Percentiles rank a stretch among this genome's conserved stretches.
phyloP scores from a whole-genome alignment of 1,140 invertebrate species.

The Zaprionus vittiger region DNA sequence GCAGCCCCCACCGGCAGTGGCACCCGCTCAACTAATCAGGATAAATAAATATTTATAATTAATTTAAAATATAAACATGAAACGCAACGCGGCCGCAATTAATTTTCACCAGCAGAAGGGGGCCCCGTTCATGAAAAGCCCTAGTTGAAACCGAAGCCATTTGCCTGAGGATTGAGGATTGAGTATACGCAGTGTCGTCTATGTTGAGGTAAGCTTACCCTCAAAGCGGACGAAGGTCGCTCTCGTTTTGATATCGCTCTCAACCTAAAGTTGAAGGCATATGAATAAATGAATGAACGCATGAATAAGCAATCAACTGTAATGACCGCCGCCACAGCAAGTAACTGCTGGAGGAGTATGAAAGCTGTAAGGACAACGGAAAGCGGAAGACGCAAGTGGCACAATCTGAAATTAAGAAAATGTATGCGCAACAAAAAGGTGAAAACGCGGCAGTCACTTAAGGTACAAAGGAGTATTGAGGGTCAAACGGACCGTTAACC shows the following conservation, averaged over 20 bases:
- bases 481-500: conserved; percentile 36
- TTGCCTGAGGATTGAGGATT: conserved; percentile 6
- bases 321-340: conserved; percentile 58
- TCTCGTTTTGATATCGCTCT: conserved; percentile 61
- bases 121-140: neutral
- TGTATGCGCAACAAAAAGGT: conserved; percentile 55
- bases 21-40: conserved; percentile 68
- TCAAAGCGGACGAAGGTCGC: conserved; percentile 22
- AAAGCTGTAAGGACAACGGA: neutral
- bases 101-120: conserved; percentile 58
- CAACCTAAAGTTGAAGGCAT: conserved; percentile 55
- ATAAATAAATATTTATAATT: conserved; percentile 84
- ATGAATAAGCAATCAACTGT: conserved; percentile 80
- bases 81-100: conserved; percentile 63
- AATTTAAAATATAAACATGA: conserved; percentile 82
- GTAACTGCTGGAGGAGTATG: neutral
- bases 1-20: neutral
- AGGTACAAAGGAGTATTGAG: conserved; percentile 14
- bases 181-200: conserved; percentile 21
- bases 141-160: neutral
- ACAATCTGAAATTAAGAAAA: conserved; percentile 65
- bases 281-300: conserved; percentile 81
- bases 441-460: conserved; percentile 38
- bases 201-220: conserved; percentile 17
- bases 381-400: conserved; percentile 12